A percentile compares a stretch with the other conserved stretches of the same genome.
Conservation (phyloP, 2,113 vertebrate species). For the Campylomormyrus tamandua region DNA sequence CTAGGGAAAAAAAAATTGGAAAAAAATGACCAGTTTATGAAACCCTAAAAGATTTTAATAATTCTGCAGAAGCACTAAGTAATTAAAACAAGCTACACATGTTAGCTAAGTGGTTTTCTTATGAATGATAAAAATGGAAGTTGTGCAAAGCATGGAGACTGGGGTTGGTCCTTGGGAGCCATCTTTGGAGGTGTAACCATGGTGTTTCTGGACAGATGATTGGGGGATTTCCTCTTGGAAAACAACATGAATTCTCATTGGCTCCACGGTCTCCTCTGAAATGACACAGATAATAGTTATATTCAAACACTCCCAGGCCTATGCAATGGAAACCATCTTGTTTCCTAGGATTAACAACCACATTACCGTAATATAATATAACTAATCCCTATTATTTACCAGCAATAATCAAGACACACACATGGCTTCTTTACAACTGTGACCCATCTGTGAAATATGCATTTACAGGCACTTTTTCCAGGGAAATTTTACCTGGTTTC, state of each 20-base stretch:
- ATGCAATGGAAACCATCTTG: neutral
- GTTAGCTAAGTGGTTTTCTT: slow-evolving; percentile 79
- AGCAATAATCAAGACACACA: neutral
- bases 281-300: neutral
- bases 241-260: neutral
- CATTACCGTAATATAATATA: neutral
- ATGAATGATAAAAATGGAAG: slow-evolving; percentile 44
- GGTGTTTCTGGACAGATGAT: slow-evolving; percentile 27
- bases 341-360: neutral
- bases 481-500: neutral
- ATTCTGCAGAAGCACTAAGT: slow-evolving; percentile 63
- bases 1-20: neutral
- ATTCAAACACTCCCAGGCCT: neutral
- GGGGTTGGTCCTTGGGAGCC: slow-evolving; percentile 60
- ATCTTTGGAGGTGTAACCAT: slow-evolving; percentile 43
- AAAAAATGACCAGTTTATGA: slow-evolving; percentile 7
- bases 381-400: neutral
- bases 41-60: slow-evolving; percentile 45
- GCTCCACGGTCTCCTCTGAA: slow-evolving; percentile 19
- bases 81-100: slow-evolving; percentile 56
- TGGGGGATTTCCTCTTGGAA: slow-evolving; percentile 27
- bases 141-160: slow-evolving; percentile 49
- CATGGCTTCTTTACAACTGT: neutral
- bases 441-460: neutral
- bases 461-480: neutral